Evolutionary conservation across 2,797 vertebrate genomes (phyloP), one percentile per base, ranked within the genome.

Genomic region (Tiaroga cobitis): DNA sequence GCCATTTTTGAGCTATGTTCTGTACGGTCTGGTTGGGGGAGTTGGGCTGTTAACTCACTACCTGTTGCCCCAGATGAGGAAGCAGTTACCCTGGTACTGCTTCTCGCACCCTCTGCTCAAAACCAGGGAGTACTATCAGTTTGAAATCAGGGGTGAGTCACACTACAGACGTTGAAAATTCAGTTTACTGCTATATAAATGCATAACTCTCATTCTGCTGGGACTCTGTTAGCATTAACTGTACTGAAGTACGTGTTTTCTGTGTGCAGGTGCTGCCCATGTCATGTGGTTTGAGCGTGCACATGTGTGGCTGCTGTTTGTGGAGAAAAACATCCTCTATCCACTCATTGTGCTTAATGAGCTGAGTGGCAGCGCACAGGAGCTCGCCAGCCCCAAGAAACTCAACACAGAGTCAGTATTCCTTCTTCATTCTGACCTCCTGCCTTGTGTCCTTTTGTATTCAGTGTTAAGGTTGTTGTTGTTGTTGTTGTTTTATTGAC

Each of bases 241-340:
- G 11, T 29, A 78, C 43, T 39, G 24, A 77, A 7, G 6, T 51
- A 67, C 1, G 10, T 75, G 15, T 78, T 56, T 73, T 74, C n/a
- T 41, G 0, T 51, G 39, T 82, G 81, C 93, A 99, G 98, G 97
- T 92, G 97, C 97, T 1, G 97, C 98, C 8, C 97, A 99, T 63
- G 95, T 99, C 87, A 99, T 99, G 98, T 99, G 98, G 98, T 99
- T 99, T 90, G 98, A 99, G 90, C 98, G 98, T 90, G 95, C 98
- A 81, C 97, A 99, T 1, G 96, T 99, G 81, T 99, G 98, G 98
- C 96, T 99, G 91, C 95, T 99, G 89, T 99, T 99, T 89, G 89
- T 98, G 92, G 98, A 99, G 89, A 99, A 98, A 93, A 99, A 99
- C 87, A 85, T 99, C 80, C 97, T 99, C 85, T 99, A 99, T 88